Evolutionary conservation across 2,797 vertebrate species (phyloP).

Genomic region (Sebastes minor): DNA sequence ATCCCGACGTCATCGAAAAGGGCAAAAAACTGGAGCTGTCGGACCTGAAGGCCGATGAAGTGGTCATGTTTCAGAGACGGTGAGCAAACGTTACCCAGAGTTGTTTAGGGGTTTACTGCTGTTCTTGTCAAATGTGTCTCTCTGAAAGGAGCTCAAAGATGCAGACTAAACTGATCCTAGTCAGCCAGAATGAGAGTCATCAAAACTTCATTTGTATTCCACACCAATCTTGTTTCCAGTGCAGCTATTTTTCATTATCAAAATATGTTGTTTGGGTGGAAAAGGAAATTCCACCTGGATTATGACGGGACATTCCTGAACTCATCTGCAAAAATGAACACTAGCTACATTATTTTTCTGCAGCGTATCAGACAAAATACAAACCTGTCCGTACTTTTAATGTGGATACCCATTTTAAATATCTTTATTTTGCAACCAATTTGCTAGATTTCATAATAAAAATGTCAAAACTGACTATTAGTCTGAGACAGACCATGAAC

Average conservation of each 20-base stretch:
- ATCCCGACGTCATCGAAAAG: conserved; percentile 92
- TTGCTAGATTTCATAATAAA: not conserved
- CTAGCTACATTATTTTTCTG: not conserved
- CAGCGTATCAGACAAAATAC: not conserved
- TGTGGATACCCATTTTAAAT: not conserved
- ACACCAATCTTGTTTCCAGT: not conserved
- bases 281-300: not conserved
- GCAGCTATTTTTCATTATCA: not conserved
- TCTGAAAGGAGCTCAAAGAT: not conserved
- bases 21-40: conserved; percentile 87
- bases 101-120: not conserved
- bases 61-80: conserved; percentile 95
- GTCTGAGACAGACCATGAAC: not conserved
- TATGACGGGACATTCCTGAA: not conserved
- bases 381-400: not conserved
- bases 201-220: not conserved
- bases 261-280: not conserved
- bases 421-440: not conserved
- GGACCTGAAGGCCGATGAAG: conserved; percentile 87
- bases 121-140: not conserved
- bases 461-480: not conserved
- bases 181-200: not conserved
- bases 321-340: not conserved
- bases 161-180: not conserved
- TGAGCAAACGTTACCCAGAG: conserved; percentile 62